Evolutionary conservation across 2,888 invertebrate genomes (phyloP).

Genomic region (Artemia sinica): DNA sequence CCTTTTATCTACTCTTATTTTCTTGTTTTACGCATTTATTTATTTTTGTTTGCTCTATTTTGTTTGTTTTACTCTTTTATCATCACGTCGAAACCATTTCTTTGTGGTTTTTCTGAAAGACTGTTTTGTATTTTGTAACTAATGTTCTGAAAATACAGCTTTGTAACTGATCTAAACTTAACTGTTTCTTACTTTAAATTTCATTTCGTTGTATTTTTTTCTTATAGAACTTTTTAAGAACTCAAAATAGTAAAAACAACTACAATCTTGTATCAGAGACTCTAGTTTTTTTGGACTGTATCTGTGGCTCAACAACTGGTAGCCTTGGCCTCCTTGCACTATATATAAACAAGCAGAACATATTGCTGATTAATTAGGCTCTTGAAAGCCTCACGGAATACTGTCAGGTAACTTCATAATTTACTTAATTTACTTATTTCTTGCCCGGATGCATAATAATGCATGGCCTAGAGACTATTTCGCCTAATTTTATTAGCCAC

Average conservation of each 20-base stretch:
- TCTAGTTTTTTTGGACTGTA: slow-evolving; percentile 92
- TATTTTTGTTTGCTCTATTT: slow-evolving; percentile 2
- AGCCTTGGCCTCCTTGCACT: slow-evolving; percentile 87
- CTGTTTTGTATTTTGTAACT: too few species aligned
- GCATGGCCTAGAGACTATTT: too few species aligned
- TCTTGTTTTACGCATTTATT: too few species aligned
- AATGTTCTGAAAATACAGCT: not conserved
- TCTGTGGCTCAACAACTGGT: slow-evolving; percentile 98
- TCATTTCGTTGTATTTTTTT: slow-evolving; percentile 21
- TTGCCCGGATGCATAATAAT: not conserved
- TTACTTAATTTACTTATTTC: not conserved
- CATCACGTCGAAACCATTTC: too few species aligned
- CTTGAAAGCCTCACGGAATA: slow-evolving; percentile 94
- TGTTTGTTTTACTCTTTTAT: too few species aligned
- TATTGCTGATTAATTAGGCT: slow-evolving; percentile 90
- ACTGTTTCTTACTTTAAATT: slow-evolving; percentile 15
- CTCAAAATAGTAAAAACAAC: slow-evolving; percentile 90
- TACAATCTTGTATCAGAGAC: slow-evolving; percentile 95
- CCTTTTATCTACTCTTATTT: too few species aligned
- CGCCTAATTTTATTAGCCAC: too few species aligned
- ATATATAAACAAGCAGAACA: slow-evolving; percentile 95
- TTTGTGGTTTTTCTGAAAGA: too few species aligned
- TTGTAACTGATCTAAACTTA: slow-evolving; percentile 15
- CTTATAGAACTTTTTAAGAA: slow-evolving; percentile 65
- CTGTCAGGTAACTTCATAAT: slow-evolving; percentile 46